Conservation (phyloP, 2,797 vertebrate species). For the Poeciliopsis turneri region DNA sequence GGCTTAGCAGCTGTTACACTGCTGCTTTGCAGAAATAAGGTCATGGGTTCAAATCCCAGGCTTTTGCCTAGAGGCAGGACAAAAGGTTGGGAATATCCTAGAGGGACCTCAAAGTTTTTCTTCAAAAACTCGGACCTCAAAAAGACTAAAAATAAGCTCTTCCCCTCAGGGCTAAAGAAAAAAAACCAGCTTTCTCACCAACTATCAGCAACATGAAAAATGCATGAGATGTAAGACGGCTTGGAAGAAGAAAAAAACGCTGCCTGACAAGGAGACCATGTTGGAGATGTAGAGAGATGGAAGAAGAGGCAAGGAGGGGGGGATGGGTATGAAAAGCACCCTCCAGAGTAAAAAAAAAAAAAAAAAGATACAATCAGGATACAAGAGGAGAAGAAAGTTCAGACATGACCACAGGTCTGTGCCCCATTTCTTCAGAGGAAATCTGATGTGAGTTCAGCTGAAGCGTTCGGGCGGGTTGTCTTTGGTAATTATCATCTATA, state of each 20-base stretch:
- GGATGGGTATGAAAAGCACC: background rate
- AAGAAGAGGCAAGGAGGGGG: constrained; percentile 11
- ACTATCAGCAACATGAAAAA: constrained; percentile 55
- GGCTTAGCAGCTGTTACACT: background rate
- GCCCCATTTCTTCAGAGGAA: constrained; percentile 27
- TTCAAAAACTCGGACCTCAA: constrained; percentile 5
- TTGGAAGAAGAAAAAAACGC: constrained; percentile 6
- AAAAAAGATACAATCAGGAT: constrained; percentile 3
- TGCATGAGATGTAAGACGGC: constrained; percentile 41
- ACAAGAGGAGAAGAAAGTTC: constrained; percentile 8
- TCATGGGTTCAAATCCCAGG: background rate
- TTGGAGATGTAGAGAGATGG: constrained; percentile 6
- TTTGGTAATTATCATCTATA: constrained; percentile 37
- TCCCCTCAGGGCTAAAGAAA: constrained; percentile 7
- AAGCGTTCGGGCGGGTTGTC: constrained; percentile 42
- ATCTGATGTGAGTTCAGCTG: constrained; percentile 39
- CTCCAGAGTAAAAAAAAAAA: background rate
- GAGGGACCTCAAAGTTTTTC: background rate
- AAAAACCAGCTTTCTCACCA: constrained; percentile 28
- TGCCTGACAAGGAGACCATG: constrained; percentile 7
- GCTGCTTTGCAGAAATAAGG: background rate
- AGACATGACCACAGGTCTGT: constrained; percentile 20
- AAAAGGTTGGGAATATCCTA: no score
- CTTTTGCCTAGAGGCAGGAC: background rate
- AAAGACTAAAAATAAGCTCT: constrained; percentile 7